These are phyloP conservation scores for Sycophila texana DNA, from an alignment of 2,888 invertebrate species.

Conservation along the genomic window DNA sequence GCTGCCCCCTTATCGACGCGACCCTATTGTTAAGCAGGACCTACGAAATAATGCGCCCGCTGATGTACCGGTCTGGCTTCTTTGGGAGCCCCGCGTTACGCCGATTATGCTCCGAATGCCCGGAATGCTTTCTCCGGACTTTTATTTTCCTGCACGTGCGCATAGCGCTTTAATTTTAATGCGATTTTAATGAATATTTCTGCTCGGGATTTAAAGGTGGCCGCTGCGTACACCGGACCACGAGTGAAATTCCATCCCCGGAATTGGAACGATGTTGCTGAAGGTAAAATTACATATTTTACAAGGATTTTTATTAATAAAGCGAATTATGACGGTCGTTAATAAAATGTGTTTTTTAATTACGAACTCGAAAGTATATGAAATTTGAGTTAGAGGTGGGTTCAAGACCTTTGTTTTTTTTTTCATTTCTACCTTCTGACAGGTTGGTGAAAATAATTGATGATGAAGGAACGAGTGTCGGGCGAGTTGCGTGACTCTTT, in stretches of 20 bases:
- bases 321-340: not conserved
- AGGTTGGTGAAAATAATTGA: too few species aligned
- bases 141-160: not conserved
- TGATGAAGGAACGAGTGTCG: too few species aligned
- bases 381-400: too few species aligned
- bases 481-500: not conserved
- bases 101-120: not conserved
- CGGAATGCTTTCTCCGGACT: not conserved
- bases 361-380: too few species aligned
- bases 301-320: not conserved
- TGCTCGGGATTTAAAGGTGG: not conserved
- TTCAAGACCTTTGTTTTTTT: too few species aligned
- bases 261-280: not conserved
- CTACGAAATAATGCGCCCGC: not conserved
- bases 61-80: not conserved
- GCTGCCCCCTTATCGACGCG: not conserved
- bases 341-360: too few species aligned
- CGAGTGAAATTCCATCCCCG: constrained; percentile 1
- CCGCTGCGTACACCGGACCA: too few species aligned
- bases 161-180: not conserved
- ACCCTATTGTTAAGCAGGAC: constrained; percentile 1
- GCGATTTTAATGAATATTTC: constrained; percentile 23
- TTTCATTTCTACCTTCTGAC: too few species aligned
- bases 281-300: not conserved
- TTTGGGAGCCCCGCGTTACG: not conserved